Conservation (phyloP, 2,888 invertebrate species). For the Tetheella fluctuosa region DNA sequence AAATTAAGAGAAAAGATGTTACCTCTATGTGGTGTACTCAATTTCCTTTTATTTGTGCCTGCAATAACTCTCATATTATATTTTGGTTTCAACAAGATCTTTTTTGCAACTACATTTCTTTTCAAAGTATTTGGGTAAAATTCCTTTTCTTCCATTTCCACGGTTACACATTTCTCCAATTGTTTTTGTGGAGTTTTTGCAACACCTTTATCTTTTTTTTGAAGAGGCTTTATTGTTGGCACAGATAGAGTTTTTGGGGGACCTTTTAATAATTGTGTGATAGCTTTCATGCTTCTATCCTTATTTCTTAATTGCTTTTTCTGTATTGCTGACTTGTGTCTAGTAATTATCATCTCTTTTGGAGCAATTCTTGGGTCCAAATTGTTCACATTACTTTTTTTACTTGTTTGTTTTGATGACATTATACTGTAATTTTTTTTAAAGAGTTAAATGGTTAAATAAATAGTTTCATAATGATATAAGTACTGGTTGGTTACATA, state of each 20-base stretch:
- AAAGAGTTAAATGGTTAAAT: conserved; percentile 15
- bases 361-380: conserved; percentile 34
- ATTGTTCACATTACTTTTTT: conserved; percentile 16
- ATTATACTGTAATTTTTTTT: conserved; percentile 26
- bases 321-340: conserved; percentile 52
- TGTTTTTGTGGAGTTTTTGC: conserved; percentile 20
- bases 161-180: conserved; percentile 10
- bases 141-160: conserved; percentile 37
- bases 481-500: neutral
- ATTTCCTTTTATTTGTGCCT: conserved; percentile 60
- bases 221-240: conserved; percentile 15
- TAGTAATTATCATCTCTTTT: conserved; percentile 51
- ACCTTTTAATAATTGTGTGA: conserved; percentile 32
- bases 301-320: conserved; percentile 37
- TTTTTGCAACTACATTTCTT: conserved; percentile 42
- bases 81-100: conserved; percentile 55
- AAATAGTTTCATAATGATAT: neutral
- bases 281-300: conserved; percentile 32
- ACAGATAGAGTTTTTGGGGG: conserved; percentile 24
- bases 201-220: conserved; percentile 28
- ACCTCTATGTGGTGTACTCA: conserved; percentile 55
- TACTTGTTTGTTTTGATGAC: conserved; percentile 29
- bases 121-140: conserved; percentile 60
- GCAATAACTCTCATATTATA: conserved; percentile 54
- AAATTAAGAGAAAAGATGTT: too few relatives aligned